Evolutionary conservation across 2,797 vertebrate species (phyloP), one percentile per base, ranked within the genome.

Genomic region (Gymnocypris eckloni): DNA sequence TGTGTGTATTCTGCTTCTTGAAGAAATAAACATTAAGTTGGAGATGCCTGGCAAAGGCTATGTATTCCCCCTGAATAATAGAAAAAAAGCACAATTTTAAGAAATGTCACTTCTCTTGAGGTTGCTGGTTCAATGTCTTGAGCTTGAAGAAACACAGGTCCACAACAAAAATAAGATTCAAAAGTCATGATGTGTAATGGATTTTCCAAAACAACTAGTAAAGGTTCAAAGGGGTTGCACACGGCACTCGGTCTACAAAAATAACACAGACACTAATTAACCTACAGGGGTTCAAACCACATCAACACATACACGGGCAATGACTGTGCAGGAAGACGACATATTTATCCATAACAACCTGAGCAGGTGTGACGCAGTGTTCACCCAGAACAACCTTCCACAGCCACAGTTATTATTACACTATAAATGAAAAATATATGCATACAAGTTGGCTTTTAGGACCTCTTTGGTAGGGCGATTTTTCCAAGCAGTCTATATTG

Each of bases 21-120:
- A 99, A 97, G 92, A 98, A 98, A 90, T 93, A 97, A 22, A 99
- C 96, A 2, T 93, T 91, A 39, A 99, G 94, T 66, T 92, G 82
- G 69, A 95, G 48, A 13, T 90, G 92, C 25, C 93, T 95, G 4
- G 92, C 96, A 33, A 96, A 96, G 18, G 93, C 97, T 69, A 99
- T 93, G 79, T 96, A 98, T 72, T 96, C 93, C 52, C 95, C 96
- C 98, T 98, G 92, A 86, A 78, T 45, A 15, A 11, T 0, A 20
- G n/a, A 13, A 12, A 73, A 48, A 76, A 76, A 76, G 6, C 9
- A 52, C 25, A 75, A 22, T 54, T 28, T 54, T 76, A 54, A 54
- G 5, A 39, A 56, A 77, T 1, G 0, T 39, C 28, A 22, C 12
- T 12, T 33, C 15, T 75, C 16, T 71, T 8, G 5, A 75, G 37